phyloP scores from a whole-genome alignment of 2,113 vertebrate genomes.

The Peromyscus leucopus region DNA sequence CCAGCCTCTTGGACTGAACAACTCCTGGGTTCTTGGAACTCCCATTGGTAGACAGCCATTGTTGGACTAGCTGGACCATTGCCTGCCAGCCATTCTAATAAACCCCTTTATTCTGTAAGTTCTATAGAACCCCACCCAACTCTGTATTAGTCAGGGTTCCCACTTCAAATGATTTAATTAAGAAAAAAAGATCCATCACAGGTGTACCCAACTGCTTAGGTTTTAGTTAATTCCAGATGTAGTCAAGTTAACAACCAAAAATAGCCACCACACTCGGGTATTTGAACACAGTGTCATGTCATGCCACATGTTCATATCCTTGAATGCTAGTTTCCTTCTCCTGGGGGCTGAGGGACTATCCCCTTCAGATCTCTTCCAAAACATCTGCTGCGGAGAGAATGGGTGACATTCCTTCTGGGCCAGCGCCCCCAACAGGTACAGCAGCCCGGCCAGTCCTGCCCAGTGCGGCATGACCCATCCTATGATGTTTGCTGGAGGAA shows the following conservation, averaged over 20 bases:
- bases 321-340: background rate
- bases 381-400: background rate
- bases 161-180: background rate
- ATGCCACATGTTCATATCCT: too few relatives aligned
- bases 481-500: background rate
- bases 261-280: background rate
- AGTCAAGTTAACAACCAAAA: background rate
- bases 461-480: background rate
- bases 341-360: too few relatives aligned
- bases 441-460: background rate
- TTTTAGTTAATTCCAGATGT: background rate
- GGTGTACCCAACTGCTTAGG: background rate
- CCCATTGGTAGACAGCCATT: background rate
- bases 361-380: background rate
- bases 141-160: background rate
- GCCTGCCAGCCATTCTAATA: background rate
- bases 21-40: too few relatives aligned
- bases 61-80: background rate
- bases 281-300: accelerated
- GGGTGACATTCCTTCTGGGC: background rate
- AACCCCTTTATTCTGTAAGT: background rate
- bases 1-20: background rate
- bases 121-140: background rate
- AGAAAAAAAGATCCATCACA: background rate
- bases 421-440: background rate